Evolutionary conservation across 1,140 invertebrate species (phyloP), one percentile per base, ranked within the genome.

Genomic region (Zophobas morio): DNA sequence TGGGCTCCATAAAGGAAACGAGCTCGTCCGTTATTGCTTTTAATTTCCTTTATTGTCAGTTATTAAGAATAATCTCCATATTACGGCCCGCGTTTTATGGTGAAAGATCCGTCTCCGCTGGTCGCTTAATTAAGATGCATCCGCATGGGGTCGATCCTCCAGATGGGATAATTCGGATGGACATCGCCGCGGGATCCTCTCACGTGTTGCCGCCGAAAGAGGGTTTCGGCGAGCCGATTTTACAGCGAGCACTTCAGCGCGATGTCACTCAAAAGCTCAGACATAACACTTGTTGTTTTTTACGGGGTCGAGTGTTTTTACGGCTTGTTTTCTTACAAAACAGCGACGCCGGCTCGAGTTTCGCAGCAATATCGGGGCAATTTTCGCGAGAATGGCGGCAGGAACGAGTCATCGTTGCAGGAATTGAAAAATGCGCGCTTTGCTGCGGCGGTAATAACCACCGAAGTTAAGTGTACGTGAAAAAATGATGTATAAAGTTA

Each of bases 1-100:
- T 32, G 49, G 32, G 47, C n/a, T 51, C n/a, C 49, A 51, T 51
- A 51, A 51, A 73, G 49, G 71, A 73, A 73, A 56, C 46, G 20
- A 56, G 36, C 49, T 32, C 40, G 36, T 70, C 47, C 70, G 70
- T 49, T 72, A 72, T 72, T 72, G 37, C 36, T 8, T 53, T 36
- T 51, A 49, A 54, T 72, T 72, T 72, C 47, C 51, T 72, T 73
- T n/a, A 70, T 70, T 70, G 63, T 70, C 63, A 70, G 37, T 37
- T 73, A 73, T 73, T 73, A 73, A 73, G 37, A 33, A 39, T 56
- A 73, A 73, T 73, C 33, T 66, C 37, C 60, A 66, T 66, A 66
- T 63, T 42, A 66, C 42, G 37, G 37, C 33, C 36, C 8, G 35
- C 36, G 35, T 63, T 39, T 63, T 51, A 51, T 32, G 8, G 0